These are phyloP conservation scores for Pangasianodon gigas DNA, from an alignment of 2,113 vertebrate species.

Conservation along the genomic window DNA sequence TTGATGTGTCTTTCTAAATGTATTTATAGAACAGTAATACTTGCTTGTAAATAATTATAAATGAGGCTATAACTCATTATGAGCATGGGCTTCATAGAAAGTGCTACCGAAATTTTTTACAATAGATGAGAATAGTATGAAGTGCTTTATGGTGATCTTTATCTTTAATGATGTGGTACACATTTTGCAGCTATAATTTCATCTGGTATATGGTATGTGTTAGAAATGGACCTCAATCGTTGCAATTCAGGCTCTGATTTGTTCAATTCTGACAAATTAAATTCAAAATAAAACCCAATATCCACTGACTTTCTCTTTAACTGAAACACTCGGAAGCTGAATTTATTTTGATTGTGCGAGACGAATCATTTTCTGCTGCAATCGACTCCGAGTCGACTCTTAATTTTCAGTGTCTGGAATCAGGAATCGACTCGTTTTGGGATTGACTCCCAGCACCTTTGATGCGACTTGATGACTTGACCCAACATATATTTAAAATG, in stretches of 20 bases:
- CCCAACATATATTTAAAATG: not conserved
- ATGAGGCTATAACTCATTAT: too few species aligned
- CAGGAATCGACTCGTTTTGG: not conserved
- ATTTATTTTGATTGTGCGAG: not conserved
- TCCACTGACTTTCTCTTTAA: not conserved
- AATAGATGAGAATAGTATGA: not conserved
- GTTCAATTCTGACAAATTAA: not conserved
- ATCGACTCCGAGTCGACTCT: not conserved
- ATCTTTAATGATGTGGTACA: not conserved
- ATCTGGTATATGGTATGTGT: not conserved
- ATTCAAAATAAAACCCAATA: not conserved
- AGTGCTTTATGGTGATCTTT: not conserved
- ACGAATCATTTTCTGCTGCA: not conserved
- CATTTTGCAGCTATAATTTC: not conserved
- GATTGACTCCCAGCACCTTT: not conserved
- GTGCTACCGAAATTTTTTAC: not conserved
- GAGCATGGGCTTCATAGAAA: too few species aligned
- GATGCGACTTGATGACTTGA: not conserved
- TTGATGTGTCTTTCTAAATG: too few species aligned
- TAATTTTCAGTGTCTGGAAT: not conserved
- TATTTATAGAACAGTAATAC: too few species aligned
- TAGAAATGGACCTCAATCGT: not conserved
- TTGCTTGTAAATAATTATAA: too few species aligned
- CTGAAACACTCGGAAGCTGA: not conserved
- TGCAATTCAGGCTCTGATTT: not conserved